Evolutionary conservation across 2,888 invertebrate genomes (phyloP).

Genomic region (Trachelus troglodyta): DNA sequence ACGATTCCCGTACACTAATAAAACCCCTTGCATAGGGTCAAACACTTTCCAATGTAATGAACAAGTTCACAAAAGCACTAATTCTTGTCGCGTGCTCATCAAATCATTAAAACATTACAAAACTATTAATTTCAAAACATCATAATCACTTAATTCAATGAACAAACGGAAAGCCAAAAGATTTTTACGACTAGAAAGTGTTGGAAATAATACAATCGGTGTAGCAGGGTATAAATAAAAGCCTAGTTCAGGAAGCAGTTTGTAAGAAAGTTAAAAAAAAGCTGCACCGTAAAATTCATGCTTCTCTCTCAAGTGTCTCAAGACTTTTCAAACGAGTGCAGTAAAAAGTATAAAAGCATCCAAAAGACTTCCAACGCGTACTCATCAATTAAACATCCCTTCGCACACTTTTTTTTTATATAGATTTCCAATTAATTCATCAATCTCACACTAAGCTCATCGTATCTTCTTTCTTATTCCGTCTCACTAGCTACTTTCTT

Average conservation of each 20-base stretch:
- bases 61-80: background rate
- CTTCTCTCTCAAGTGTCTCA: background rate
- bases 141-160: background rate
- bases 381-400: background rate
- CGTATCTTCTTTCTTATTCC: background rate
- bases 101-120: background rate
- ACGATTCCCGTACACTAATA: background rate
- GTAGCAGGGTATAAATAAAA: background rate
- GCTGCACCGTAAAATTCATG: background rate
- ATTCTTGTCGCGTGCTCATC: background rate
- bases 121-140: background rate
- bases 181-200: background rate
- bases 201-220: background rate
- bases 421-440: background rate
- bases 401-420: background rate
- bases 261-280: background rate
- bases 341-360: background rate
- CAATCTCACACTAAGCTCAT: background rate
- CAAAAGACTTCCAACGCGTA: background rate
- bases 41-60: background rate
- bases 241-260: background rate
- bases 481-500: background rate
- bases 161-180: background rate
- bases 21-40: background rate
- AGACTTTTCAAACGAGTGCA: background rate